Conservation (phyloP, 2,113 vertebrate genomes). For the Forbesichthys agassizii region DNA sequence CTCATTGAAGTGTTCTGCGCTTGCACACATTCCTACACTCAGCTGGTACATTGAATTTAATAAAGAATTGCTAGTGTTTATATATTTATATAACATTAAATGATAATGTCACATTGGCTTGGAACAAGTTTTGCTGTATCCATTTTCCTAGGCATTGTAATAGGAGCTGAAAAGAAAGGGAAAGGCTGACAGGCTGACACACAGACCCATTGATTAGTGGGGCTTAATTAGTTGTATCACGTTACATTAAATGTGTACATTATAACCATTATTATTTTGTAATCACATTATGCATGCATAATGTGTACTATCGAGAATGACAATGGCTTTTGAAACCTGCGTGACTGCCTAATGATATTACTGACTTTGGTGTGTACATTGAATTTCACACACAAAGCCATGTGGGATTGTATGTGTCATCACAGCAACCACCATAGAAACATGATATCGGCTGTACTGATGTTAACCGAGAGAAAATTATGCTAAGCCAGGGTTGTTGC, state of each 20-base stretch:
- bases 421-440: not conserved
- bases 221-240: no score
- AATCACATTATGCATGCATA: not conserved
- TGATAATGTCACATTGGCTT: not conserved
- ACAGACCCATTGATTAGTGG: no score
- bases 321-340: no score
- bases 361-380: no score
- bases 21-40: not conserved
- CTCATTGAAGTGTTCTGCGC: not conserved
- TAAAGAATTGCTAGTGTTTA: not conserved
- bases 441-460: not conserved
- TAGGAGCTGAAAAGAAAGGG: no score
- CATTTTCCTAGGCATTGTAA: not conserved
- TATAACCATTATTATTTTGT: not conserved
- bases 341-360: no score
- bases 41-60: not conserved
- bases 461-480: not conserved
- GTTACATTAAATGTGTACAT: not conserved
- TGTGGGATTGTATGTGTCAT: no score
- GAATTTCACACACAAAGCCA: no score
- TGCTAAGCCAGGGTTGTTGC: not conserved
- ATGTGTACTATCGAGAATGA: not conserved
- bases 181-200: no score
- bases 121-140: not conserved
- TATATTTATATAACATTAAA: not conserved